phyloP scores from a whole-genome alignment of 1,140 invertebrate species.

The Ceratoteleas bidentatus region DNA sequence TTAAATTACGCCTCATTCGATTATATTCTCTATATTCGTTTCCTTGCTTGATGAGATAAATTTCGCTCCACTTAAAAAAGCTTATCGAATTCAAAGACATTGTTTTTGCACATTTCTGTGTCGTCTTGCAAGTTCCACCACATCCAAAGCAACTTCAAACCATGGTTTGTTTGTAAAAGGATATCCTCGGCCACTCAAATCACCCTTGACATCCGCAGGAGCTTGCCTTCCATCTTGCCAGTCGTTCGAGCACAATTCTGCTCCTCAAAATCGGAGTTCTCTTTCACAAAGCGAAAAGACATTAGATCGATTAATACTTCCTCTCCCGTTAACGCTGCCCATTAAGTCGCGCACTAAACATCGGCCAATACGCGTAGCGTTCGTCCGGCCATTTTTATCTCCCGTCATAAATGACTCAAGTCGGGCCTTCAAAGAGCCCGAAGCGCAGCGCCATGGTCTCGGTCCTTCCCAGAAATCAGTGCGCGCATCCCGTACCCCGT shows the following conservation, averaged over 20 bases:
- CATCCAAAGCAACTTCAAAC: too few species aligned
- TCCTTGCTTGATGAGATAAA: too few species aligned
- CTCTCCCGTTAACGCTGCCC: constrained; percentile 45
- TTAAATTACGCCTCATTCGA: too few species aligned
- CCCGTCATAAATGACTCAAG: constrained; percentile 56
- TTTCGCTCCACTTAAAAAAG: too few species aligned
- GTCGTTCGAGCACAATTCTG: background rate
- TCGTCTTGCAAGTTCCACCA: too few species aligned
- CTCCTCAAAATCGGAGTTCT: constrained; percentile 22
- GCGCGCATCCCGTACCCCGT: constrained; percentile 45
- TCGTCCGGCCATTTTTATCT: constrained; percentile 45
- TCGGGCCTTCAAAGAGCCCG: constrained; percentile 65
- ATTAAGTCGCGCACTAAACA: constrained; percentile 41
- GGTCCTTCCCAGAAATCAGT: constrained; percentile 63
- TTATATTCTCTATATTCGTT: too few species aligned
- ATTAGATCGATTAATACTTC: constrained; percentile 46
- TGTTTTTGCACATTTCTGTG: too few species aligned
- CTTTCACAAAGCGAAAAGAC: constrained; percentile 30
- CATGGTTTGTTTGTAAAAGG: background rate
- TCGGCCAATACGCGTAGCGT: constrained; percentile 37
- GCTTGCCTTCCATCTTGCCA: too few species aligned
- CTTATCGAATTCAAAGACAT: too few species aligned
- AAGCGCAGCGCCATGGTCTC: constrained; percentile 58
- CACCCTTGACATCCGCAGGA: background rate
- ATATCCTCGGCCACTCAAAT: background rate